Evolutionary conservation across 2,113 vertebrate species (phyloP), one percentile per base, ranked within the genome.

Genomic region (Oryzias curvinotus): DNA sequence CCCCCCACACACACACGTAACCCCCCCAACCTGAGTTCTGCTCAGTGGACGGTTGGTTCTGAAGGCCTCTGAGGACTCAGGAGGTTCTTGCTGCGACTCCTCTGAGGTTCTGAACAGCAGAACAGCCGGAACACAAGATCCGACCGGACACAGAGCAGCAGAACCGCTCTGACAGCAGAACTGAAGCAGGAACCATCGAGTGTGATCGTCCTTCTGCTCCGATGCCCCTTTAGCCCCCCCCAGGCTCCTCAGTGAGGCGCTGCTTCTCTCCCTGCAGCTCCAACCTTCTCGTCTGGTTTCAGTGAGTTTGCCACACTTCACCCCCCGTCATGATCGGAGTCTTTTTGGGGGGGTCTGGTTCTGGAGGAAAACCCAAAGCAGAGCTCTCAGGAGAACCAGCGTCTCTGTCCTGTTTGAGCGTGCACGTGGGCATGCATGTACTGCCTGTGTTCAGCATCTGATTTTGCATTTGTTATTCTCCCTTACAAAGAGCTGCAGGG

Each of bases 391-490:
- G 3, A 28, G 26, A 6, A 28, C 30, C 30, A 7, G 5, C 30
- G 1, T 8, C 30, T 36, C 7, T 7, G 26, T 28, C 7, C 30
- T 36, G 30, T 36, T 36, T 2, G 6, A 36, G 30, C 6, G 6
- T 36, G 7, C 26, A 28, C 26, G 26, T 6, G 6, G 1, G 6
- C 26, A 6, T 28, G 57, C 74, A 52, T 73, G 84, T 82, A 65
- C 82, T 70, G 68, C 76, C 73, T 60, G 4, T 16, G 23, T 59
- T 69, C 50, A n/a, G 60, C 82, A 75, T 72, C 82, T 78, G 69
- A 87, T 84, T 85, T 85, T 56, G 65, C 75, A 75, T 73, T 74
- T 62, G 80, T 65, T 65, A 43, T 72, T 54, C 70, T 65, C 21
- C 52, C n/a, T 61, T 14, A 28, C 75, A 71, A 42, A 72, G 61